phyloP scores from a whole-genome alignment of 2,888 invertebrate genomes.

The Lacanobia wlatinum region DNA sequence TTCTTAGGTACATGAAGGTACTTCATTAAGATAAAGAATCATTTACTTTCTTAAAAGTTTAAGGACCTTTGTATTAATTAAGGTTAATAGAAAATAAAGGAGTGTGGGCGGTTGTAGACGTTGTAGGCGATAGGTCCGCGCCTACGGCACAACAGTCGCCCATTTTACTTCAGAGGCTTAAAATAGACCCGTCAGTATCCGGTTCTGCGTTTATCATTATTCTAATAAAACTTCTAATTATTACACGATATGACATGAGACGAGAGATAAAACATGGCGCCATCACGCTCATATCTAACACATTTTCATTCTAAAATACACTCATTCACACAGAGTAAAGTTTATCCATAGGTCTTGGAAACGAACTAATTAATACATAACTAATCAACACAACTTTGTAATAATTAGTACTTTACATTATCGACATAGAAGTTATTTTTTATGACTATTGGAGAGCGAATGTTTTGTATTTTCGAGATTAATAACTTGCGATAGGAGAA shows the following conservation, averaged over 20 bases:
- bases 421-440: constrained; percentile 40
- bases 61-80: constrained; percentile 52
- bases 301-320: constrained; percentile 29
- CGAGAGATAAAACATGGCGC: constrained; percentile 62
- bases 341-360: constrained; percentile 52
- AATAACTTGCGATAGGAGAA: constrained; percentile 61
- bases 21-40: constrained; percentile 16
- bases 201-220: constrained; percentile 60
- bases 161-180: constrained; percentile 52
- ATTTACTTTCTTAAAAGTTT: constrained; percentile 30
- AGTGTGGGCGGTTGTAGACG: constrained; percentile 52
- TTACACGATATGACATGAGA: constrained; percentile 53
- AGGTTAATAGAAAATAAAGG: constrained; percentile 44
- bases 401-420: constrained; percentile 61
- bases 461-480: constrained; percentile 45
- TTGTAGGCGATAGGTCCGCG: constrained; percentile 45
- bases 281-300: constrained; percentile 19
- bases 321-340: constrained; percentile 30
- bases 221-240: constrained; percentile 57
- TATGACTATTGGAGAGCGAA: constrained; percentile 27
- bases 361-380: constrained; percentile 43
- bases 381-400: constrained; percentile 45
- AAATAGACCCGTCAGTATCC: constrained; percentile 55
- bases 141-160: constrained; percentile 50
- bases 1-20: neutral